Evolutionary conservation across 2,113 vertebrate genomes (phyloP).

Genomic region (Lophochroa leadbeateri): DNA sequence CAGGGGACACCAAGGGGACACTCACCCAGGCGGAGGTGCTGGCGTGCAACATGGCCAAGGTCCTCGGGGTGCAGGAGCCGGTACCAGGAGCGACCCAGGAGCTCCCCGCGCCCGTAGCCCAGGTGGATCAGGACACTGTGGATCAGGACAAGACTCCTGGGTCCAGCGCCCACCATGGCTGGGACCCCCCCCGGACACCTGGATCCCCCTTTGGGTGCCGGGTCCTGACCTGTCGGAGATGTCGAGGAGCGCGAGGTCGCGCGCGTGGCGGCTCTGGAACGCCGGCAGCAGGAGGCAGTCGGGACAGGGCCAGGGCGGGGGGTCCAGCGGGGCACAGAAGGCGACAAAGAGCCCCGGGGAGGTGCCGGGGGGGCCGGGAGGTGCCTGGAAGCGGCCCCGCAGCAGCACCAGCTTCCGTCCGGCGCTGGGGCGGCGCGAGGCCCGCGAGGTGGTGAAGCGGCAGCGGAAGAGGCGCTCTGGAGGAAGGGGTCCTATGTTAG

Average conservation of each 20-base stretch:
- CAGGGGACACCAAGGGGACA: neutral
- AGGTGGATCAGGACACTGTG: neutral
- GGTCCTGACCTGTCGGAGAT: neutral
- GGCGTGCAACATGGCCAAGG: neutral
- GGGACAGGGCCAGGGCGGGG: neutral
- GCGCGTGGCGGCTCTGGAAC: conserved; percentile 9
- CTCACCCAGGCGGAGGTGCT: conserved; percentile 17
- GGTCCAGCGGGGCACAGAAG: conserved; percentile 11
- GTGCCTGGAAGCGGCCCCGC: neutral
- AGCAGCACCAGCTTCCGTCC: conserved; percentile 36
- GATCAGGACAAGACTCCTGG: rapidly evolving
- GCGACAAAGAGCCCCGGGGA: neutral
- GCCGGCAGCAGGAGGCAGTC: neutral
- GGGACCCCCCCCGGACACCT: neutral
- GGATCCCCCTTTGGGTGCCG: neutral
- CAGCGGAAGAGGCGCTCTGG: conserved; percentile 22
- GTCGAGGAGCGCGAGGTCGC: neutral
- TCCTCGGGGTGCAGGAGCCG: conserved; percentile 1
- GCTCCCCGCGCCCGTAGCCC: neutral
- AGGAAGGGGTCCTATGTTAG: neutral
- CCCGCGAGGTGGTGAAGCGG: conserved; percentile 12
- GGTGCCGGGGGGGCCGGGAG: neutral
- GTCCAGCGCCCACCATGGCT: neutral
- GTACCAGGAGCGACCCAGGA: conserved; percentile 16
- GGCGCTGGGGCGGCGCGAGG: conserved; percentile 57